phyloP scores from a whole-genome alignment of 2,888 invertebrate species.

The Eupithecia centaureata region DNA sequence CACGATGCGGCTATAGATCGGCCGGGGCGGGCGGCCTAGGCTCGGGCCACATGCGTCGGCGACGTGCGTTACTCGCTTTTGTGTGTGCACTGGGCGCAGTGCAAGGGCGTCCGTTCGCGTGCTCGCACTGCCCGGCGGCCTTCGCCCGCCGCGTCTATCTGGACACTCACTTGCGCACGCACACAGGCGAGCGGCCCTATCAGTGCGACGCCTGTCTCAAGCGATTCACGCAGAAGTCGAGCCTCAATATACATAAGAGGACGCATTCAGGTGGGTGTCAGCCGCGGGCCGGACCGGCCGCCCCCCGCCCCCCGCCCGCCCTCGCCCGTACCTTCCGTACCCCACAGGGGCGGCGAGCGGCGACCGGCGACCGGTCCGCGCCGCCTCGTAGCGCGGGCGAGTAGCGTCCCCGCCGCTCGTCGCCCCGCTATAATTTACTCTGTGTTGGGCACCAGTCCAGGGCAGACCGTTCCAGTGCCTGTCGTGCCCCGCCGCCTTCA shows the following conservation, averaged over 20 bases:
- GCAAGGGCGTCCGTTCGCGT: constrained; percentile 78
- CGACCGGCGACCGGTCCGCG: constrained; percentile 80
- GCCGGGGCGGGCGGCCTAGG: constrained; percentile 63
- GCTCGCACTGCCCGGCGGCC: constrained; percentile 79
- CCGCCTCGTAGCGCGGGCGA: constrained; percentile 78
- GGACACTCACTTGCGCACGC: constrained; percentile 83
- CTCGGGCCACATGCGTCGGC: constrained; percentile 67
- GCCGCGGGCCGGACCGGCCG: constrained; percentile 77
- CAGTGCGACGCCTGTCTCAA: constrained; percentile 90
- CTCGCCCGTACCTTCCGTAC: constrained; percentile 46
- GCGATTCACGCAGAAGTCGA: constrained; percentile 92
- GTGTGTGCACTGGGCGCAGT: constrained; percentile 84
- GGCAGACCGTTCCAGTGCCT: constrained; percentile 85
- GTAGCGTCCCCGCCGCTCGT: constrained; percentile 76
- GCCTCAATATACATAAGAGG: constrained; percentile 91
- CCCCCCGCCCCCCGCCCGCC: constrained; percentile 66
- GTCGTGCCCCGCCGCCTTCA: constrained; percentile 85
- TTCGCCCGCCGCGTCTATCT: constrained; percentile 80
- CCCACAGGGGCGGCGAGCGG: no score
- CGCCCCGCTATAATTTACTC: constrained; percentile 77
- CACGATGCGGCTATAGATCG: constrained; percentile 47
- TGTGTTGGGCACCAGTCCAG: constrained; percentile 84
- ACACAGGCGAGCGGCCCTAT: constrained; percentile 85
- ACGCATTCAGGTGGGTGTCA: constrained; percentile 88
- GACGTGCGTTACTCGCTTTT: constrained; percentile 84